Percentiles rank a stretch among this genome's conserved stretches.
These are phyloP conservation scores for Drosophila algonquin DNA, from an alignment of 2,888 invertebrate genomes.

Conservation along the genomic window DNA sequence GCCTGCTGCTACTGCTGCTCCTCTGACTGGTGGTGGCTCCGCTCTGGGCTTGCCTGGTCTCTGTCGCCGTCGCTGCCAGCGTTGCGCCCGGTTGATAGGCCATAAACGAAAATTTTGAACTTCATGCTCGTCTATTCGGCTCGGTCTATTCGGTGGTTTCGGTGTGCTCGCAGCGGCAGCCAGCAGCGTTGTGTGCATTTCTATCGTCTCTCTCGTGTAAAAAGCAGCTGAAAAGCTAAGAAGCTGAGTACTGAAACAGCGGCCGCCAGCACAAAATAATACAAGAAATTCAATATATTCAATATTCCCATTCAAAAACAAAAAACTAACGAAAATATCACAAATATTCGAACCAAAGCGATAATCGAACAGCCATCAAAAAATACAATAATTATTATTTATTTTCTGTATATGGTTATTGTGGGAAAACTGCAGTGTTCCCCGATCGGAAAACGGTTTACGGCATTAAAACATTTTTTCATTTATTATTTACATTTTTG, in stretches of 20 bases:
- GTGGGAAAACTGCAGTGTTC: slow-evolving; percentile 35
- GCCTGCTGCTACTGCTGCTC: slow-evolving; percentile 41
- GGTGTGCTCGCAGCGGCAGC: slow-evolving; percentile 84
- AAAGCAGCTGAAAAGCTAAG: slow-evolving; percentile 63
- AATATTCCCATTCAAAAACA: slow-evolving; percentile 9
- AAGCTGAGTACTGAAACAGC: slow-evolving; percentile 16
- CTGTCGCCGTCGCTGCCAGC: slow-evolving; percentile 31
- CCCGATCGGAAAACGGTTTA: slow-evolving; percentile 38
- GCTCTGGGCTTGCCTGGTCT: slow-evolving; percentile 23
- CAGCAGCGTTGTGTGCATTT: slow-evolving; percentile 73
- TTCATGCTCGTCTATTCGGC: slow-evolving; percentile 67
- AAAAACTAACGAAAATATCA: slow-evolving; percentile 35
- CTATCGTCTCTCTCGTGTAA: slow-evolving; percentile 79
- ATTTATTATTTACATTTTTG: slow-evolving; percentile 67
- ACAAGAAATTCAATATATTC: background rate
- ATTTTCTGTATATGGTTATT: slow-evolving; percentile 32
- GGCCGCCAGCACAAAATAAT: slow-evolving; percentile 9
- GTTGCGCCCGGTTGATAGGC: slow-evolving; percentile 60
- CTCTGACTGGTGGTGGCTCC: slow-evolving; percentile 56
- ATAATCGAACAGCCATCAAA: slow-evolving; percentile 32
- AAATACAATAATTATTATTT: slow-evolving; percentile 33
- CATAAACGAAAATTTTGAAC: slow-evolving; percentile 84
- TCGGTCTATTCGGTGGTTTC: slow-evolving; percentile 84
- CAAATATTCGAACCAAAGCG: slow-evolving; percentile 19
- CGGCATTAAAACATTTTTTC: slow-evolving; percentile 52